These are phyloP conservation scores for Trematomus bernacchii DNA, from an alignment of 2,797 vertebrate species.

Conservation along the genomic window DNA sequence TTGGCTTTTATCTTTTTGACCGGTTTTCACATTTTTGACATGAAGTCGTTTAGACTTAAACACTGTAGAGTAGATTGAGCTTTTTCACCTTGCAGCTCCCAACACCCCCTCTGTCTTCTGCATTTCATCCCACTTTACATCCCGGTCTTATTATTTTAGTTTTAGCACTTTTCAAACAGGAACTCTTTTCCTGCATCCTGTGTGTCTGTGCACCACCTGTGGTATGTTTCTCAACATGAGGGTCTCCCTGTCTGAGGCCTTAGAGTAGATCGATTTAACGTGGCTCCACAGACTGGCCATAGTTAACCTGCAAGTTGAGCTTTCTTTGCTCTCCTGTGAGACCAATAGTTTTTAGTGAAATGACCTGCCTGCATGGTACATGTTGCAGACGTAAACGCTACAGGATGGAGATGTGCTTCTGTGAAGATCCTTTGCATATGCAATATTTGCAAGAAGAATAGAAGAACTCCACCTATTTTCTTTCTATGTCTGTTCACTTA, in stretches of 20 bases:
- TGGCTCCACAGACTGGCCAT: constrained; percentile 15
- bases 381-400: constrained; percentile 15
- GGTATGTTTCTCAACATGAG: constrained; percentile 39
- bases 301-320: constrained; percentile 65
- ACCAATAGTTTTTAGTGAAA: constrained; percentile 23
- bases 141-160: background rate
- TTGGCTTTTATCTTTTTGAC: no score
- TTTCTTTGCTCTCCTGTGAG: constrained; percentile 30
- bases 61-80: background rate
- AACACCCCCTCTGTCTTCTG: background rate
- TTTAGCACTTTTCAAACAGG: background rate
- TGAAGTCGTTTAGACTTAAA: background rate
- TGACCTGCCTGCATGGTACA: constrained; percentile 26
- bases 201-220: constrained; percentile 34
- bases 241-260: constrained; percentile 37
- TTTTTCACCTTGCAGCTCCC: background rate
- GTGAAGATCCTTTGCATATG: background rate
- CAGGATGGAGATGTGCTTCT: constrained; percentile 6
- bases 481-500: background rate
- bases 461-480: background rate
- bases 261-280: constrained; percentile 41
- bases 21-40: background rate
- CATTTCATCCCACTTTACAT: background rate
- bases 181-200: constrained; percentile 3
- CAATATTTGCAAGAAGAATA: background rate